A percentile compares a stretch with the other conserved stretches of the same genome.
Evolutionary conservation across 2,113 vertebrate genomes (phyloP).

Genomic region (Elaphurus davidianus): DNA sequence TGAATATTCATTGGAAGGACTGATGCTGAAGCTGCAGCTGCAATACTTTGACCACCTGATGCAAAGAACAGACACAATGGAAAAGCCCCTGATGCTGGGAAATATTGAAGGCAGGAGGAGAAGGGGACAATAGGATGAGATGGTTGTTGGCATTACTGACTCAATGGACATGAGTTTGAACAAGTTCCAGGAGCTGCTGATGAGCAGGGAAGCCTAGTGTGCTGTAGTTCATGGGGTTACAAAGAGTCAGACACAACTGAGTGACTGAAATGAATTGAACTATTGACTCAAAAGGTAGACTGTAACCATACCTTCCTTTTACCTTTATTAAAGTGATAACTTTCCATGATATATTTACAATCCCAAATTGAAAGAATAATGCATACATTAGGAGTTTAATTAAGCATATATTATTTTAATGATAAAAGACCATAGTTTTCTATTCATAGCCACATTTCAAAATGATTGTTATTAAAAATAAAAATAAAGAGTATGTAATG

Average conservation of each 20-base stretch:
- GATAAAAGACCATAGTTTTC: background rate
- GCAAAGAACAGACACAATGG: background rate
- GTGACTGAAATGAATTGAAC: background rate
- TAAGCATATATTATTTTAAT: background rate
- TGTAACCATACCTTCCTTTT: background rate
- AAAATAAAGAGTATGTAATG: background rate
- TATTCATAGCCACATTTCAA: background rate
- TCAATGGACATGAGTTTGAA: background rate
- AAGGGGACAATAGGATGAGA: background rate
- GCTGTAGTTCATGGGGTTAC: background rate
- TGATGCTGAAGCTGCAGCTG: background rate
- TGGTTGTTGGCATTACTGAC: background rate
- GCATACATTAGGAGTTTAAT: background rate
- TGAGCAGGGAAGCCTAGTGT: background rate
- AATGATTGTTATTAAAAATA: background rate
- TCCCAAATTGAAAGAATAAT: background rate
- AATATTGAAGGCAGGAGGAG: background rate
- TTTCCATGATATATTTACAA: background rate
- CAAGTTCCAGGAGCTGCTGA: background rate
- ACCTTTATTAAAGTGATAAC: background rate
- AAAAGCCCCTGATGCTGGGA: background rate
- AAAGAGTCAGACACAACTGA: background rate
- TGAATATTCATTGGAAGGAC: background rate
- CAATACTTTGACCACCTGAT: background rate
- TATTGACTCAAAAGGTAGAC: background rate